Evolutionary conservation across 2,113 vertebrate genomes (phyloP).

Genomic region (Myrmophylax atrothorax): DNA sequence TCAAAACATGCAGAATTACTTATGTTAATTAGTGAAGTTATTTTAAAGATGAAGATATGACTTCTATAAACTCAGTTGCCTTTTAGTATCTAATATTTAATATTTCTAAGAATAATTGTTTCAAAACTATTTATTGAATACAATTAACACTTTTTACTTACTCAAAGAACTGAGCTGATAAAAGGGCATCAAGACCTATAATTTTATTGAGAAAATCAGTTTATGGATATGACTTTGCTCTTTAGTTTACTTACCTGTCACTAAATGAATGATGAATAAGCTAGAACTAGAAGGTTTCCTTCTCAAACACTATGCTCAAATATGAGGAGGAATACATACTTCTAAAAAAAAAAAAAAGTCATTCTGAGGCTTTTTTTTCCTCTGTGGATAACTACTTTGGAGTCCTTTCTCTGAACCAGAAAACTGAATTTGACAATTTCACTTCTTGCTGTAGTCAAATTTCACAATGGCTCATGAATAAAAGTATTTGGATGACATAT

Average conservation of each 20-base stretch:
- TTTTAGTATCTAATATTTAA: neutral
- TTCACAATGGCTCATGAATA: neutral
- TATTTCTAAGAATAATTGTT: neutral
- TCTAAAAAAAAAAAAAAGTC: neutral
- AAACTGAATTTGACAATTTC: neutral
- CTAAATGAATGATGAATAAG: neutral
- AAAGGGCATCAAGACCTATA: neutral
- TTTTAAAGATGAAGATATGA: neutral
- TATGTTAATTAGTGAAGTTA: neutral
- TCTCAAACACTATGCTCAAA: neutral
- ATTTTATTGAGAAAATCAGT: conserved; percentile 22
- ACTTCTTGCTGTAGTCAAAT: neutral
- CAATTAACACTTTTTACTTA: neutral
- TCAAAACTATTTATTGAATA: neutral
- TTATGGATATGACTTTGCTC: neutral
- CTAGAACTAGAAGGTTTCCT: neutral
- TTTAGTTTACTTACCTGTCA: conserved; percentile 10
- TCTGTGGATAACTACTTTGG: neutral
- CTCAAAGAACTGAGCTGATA: neutral
- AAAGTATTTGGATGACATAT: neutral
- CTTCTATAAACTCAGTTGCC: neutral
- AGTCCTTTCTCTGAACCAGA: neutral
- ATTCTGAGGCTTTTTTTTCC: neutral
- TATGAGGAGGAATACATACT: neutral
- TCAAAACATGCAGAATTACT: conserved; percentile 1